Percentiles rank a stretch among this genome's conserved stretches.
phyloP scores from a whole-genome alignment of 2,113 vertebrate genomes.

The Sardina pilchardus region DNA sequence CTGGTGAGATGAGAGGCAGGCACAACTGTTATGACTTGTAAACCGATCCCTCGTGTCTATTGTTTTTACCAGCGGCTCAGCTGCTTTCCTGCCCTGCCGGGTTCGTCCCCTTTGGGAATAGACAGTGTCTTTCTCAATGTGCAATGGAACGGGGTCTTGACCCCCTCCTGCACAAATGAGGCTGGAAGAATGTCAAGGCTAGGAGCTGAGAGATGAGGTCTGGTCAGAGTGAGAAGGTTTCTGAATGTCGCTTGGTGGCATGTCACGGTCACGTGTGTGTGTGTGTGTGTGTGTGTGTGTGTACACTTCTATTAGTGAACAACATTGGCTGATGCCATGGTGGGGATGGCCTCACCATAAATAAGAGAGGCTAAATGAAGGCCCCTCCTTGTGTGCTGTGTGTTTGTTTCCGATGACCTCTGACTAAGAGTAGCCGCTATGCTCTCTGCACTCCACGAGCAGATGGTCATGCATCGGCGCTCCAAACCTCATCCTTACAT shows the following conservation, averaged over 20 bases:
- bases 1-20: background rate
- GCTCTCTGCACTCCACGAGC: slow-evolving; percentile 22
- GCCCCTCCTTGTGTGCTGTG: slow-evolving; percentile 15
- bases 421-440: background rate
- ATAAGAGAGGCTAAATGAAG: slow-evolving; percentile 31
- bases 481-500: slow-evolving; percentile 26
- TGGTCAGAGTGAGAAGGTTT: background rate
- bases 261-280: background rate
- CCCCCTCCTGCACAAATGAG: background rate
- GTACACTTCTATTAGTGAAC: background rate
- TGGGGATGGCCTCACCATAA: background rate
- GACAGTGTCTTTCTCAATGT: background rate
- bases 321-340: background rate
- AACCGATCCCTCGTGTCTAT: background rate
- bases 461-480: slow-evolving; percentile 55
- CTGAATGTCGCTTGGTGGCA: background rate
- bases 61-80: background rate
- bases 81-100: background rate
- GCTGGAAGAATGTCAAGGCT: background rate
- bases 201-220: background rate
- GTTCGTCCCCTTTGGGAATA: background rate
- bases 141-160: background rate
- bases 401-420: slow-evolving; percentile 31
- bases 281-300: slow-evolving; percentile 26
- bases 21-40: slow-evolving; percentile 7